Evolutionary conservation across 2,888 invertebrate species (phyloP).

Genomic region (Drosophila atroscutellata): DNA sequence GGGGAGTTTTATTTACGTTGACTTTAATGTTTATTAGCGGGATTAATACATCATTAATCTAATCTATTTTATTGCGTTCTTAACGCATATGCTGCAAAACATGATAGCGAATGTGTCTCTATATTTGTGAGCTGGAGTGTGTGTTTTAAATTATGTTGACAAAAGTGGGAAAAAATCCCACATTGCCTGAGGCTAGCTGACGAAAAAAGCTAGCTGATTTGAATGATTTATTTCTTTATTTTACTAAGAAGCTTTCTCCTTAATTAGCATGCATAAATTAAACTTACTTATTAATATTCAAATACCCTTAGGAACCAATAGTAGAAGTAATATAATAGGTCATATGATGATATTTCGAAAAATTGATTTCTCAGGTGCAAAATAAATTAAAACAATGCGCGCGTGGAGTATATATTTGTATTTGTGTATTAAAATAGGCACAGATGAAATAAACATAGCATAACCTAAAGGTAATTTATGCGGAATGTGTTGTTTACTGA

Average conservation of each 20-base stretch:
- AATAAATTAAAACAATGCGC: background rate
- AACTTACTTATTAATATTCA: background rate
- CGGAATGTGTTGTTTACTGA: conserved; percentile 23
- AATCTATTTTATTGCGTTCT: conserved; percentile 63
- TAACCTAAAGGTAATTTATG: conserved; percentile 27
- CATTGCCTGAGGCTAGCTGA: background rate
- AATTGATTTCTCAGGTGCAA: background rate
- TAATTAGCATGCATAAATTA: background rate
- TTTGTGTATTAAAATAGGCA: background rate
- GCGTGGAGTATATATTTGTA: background rate
- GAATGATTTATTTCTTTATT: background rate
- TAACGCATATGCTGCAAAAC: conserved; percentile 69
- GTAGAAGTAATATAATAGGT: background rate
- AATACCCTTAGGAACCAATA: accelerated
- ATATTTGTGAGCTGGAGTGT: conserved; percentile 23
- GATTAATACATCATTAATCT: conserved; percentile 80
- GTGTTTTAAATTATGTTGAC: background rate
- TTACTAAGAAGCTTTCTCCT: background rate
- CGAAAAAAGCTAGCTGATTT: background rate
- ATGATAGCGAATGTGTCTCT: conserved; percentile 28
- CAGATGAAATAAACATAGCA: background rate
- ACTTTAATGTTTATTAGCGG: conserved; percentile 81
- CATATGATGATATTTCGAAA: too few species aligned
- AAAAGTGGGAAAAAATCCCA: background rate
- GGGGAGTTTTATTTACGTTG: conserved; percentile 64